phyloP scores from a whole-genome alignment of 2,888 invertebrate species.

The Macaria notata region DNA sequence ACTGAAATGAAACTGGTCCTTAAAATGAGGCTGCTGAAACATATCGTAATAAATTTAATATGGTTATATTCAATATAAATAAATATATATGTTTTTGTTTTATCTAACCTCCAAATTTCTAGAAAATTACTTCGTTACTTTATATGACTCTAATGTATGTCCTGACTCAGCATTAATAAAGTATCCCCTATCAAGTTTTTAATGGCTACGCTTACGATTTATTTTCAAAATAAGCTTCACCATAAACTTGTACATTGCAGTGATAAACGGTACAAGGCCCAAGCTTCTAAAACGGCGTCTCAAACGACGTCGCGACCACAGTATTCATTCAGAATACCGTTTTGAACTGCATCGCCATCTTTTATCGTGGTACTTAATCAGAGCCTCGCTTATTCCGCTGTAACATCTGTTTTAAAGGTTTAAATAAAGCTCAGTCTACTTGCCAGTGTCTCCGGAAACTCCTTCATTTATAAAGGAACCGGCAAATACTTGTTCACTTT shows the following conservation, averaged over 20 bases:
- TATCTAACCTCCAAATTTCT: too few relatives aligned
- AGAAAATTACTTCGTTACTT: too few relatives aligned
- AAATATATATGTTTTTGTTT: too few relatives aligned
- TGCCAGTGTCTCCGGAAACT: constrained; percentile 19
- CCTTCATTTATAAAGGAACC: constrained; percentile 25
- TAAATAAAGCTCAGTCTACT: constrained; percentile 27
- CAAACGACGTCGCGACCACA: constrained; percentile 14
- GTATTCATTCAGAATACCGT: constrained; percentile 24
- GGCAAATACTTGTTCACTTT: constrained; percentile 26
- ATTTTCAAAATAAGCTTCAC: not conserved
- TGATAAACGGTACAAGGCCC: constrained; percentile 6
- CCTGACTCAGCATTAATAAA: too few relatives aligned
- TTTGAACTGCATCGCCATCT: constrained; percentile 27
- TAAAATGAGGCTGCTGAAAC: too few relatives aligned
- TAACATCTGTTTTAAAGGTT: constrained; percentile 31
- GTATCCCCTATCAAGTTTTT: not conserved
- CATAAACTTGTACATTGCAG: not conserved
- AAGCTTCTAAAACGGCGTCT: constrained; percentile 10
- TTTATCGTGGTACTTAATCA: constrained; percentile 26
- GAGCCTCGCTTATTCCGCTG: constrained; percentile 26
- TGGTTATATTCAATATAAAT: too few relatives aligned
- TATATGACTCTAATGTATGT: too few relatives aligned
- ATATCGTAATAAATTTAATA: too few relatives aligned
- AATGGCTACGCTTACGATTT: not conserved
- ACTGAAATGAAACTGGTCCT: too few relatives aligned